Evolutionary conservation across 2,888 invertebrate species (phyloP), one percentile per base, ranked within the genome.

Genomic region (Sesamia inferens): DNA sequence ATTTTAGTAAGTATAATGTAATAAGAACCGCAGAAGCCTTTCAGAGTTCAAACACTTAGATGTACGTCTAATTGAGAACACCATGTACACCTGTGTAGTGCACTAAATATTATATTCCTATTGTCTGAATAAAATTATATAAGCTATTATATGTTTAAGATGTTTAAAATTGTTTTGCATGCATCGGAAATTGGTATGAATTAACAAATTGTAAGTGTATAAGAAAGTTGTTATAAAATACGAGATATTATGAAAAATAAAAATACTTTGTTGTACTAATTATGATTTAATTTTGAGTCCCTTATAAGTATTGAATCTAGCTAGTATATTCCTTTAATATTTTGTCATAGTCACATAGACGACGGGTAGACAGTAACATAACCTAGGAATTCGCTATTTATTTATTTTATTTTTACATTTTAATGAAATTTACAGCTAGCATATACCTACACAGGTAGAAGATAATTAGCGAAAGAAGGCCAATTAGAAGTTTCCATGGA

Each of bases 171-270:
- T 91, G 82, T 88, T 90, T 92, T 91, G 92, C 92, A 93, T 92
- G 92, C 88, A 87, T 87, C 87, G 71, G 81, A 87, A 87, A 83
- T 88, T 88, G 85, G 82, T 90, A 89, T 90, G 88, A 88, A 88
- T 88, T 90, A 87, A 88, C 83, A 89, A 91, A 90, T 88, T 90
- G 87, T 87, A 89, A 88, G 85, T 90, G 86, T 91, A 89, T 92
- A 90, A 88, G 88, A 91, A 85, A 92, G 90, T 92, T 93, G 91
- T 89, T 89, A 88, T 87, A 85, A 87, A 89, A 88, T 88, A 90
- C 88, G 85, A 91, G 87, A 93, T 90, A 92, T 93, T 93, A 92
- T 90, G 57, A 77, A 81, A 85, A 88, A 91, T 94, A 95, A 94
- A 86, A 85, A 90, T 92, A 93, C 86, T 87, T 87, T 87, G 87